These are phyloP conservation scores for Smittia aterrima DNA, from an alignment of 2,888 invertebrate species.

Conservation along the genomic window DNA sequence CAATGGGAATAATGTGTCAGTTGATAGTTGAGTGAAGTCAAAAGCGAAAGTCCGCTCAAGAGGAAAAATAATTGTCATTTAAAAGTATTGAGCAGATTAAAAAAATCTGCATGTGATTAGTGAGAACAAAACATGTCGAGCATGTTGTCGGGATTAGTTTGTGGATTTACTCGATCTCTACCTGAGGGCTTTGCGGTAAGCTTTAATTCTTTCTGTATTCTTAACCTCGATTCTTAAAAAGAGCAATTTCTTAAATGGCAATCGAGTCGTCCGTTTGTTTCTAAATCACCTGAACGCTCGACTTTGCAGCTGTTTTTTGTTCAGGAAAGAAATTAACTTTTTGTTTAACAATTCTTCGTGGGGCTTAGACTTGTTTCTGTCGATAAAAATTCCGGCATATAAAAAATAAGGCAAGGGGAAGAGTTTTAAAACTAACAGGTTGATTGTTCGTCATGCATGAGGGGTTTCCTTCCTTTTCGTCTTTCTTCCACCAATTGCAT, in stretches of 20 bases:
- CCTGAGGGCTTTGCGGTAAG: constrained; percentile 39
- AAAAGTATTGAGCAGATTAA: neutral
- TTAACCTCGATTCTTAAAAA: neutral
- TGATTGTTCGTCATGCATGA: constrained; percentile 24
- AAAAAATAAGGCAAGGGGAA: constrained; percentile 9
- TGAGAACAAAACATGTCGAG: constrained; percentile 52
- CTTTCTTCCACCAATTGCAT: neutral
- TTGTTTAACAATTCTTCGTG: neutral
- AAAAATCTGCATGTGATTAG: neutral
- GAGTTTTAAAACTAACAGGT: constrained; percentile 14
- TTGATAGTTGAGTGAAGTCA: constrained; percentile 5
- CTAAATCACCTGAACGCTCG: neutral
- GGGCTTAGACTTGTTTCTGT: neutral
- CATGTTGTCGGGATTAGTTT: constrained; percentile 60
- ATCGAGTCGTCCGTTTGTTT: no score
- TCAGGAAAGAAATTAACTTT: constrained; percentile 4
- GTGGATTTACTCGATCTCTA: constrained; percentile 54
- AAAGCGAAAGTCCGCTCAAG: neutral
- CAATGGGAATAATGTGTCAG: neutral
- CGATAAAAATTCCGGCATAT: neutral
- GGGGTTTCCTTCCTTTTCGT: constrained; percentile 5
- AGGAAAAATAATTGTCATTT: neutral
- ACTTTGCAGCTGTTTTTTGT: neutral
- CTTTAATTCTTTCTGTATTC: neutral
- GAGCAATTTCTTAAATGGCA: neutral